These are phyloP conservation scores for Jaculus jaculus DNA, from an alignment of 2,113 vertebrate genomes.

Conservation along the genomic window DNA sequence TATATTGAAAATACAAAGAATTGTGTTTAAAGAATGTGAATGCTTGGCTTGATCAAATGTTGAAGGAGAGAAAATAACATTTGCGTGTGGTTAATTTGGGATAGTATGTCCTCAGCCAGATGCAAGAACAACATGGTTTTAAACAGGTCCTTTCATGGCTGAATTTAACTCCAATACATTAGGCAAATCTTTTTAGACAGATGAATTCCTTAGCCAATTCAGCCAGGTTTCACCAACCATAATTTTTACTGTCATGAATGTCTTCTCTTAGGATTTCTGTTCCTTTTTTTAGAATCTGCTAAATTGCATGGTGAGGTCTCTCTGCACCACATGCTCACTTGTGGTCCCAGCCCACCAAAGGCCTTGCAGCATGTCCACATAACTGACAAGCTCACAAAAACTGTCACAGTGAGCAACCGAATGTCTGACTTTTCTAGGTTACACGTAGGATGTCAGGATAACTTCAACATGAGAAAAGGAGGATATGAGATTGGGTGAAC, in stretches of 20 bases:
- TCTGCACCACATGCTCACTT: conserved; percentile 51
- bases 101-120: conserved; percentile 45
- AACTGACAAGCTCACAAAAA: conserved; percentile 25
- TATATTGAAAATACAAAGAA: not conserved
- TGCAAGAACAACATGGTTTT: conserved; percentile 67
- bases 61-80: conserved; percentile 63
- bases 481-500: not conserved
- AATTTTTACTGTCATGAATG: conserved; percentile 76
- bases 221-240: conserved; percentile 70
- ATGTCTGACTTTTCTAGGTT: not conserved
- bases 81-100: conserved; percentile 50
- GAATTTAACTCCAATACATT: conserved; percentile 57
- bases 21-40: conserved; percentile 47
- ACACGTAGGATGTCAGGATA: not conserved
- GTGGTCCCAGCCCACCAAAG: conserved; percentile 8
- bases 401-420: not conserved
- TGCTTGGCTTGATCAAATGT: conserved; percentile 44
- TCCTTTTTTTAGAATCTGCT: conserved; percentile 70
- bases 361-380: not conserved
- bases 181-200: conserved; percentile 73
- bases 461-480: not conserved
- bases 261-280: conserved; percentile 71
- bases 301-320: conserved; percentile 63
- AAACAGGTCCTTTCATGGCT: conserved; percentile 71
- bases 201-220: conserved; percentile 66